Percentiles rank a stretch among this genome's conserved stretches.
Conservation (phyloP, 2,113 vertebrate genomes). For the Astatoreochromis straeleni region DNA sequence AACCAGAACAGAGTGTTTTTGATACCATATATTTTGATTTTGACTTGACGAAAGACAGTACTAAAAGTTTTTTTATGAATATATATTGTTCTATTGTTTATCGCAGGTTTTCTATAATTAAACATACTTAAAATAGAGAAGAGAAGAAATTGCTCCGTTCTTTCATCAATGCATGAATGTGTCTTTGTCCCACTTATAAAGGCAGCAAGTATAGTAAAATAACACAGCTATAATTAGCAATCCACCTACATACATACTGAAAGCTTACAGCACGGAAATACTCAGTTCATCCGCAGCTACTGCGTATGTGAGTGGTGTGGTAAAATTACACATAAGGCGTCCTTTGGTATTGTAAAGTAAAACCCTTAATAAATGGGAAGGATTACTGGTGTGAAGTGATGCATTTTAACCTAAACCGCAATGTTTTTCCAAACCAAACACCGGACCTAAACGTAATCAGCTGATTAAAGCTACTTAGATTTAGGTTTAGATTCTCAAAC, state of each 20-base stretch:
- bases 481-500: neutral
- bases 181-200: neutral
- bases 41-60: neutral
- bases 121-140: neutral
- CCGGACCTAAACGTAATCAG: neutral
- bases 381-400: neutral
- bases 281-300: neutral
- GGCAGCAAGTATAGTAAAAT: neutral
- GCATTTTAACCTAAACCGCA: neutral
- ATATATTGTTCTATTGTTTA: neutral
- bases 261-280: neutral
- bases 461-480: neutral
- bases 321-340: neutral
- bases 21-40: neutral
- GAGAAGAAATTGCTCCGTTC: neutral
- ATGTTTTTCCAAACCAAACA: neutral
- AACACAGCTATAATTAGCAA: neutral
- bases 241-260: neutral
- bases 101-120: neutral
- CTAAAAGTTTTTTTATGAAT: neutral
- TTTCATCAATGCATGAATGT: neutral
- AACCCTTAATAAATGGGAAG: neutral
- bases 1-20: neutral
- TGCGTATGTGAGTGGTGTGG: neutral
- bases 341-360: neutral